Evolutionary conservation across 1,140 invertebrate species (phyloP), one percentile per base, ranked within the genome.

Genomic region (Drosophila punjabiensis): DNA sequence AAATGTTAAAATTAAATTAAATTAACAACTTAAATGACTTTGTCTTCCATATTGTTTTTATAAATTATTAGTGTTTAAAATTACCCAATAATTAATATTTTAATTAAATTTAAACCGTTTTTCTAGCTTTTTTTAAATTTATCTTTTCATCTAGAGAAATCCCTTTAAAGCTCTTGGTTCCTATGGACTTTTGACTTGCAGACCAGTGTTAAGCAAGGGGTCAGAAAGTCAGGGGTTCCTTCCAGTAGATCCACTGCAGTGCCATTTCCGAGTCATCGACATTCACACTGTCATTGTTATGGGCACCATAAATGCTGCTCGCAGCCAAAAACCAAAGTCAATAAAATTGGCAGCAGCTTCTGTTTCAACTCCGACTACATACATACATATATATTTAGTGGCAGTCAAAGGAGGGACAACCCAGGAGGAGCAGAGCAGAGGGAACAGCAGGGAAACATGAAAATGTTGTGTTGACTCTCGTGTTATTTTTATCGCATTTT

Each of bases 401-500:
- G 20, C 13, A 67, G 45, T 16, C 10, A 24, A 6, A 14, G 16
- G 14, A 30, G 35, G 20, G 30, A 35, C n/a, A n/a, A n/a, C 33
- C 13, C 6, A 18, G 30, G 1, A 24, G 52, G 13, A 37, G 33
- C n/a, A 11, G 13, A 37, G 33, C n/a, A 11, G 20, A 4, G 7
- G 47, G 4, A 52, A 2, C 28, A 18, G 50, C 50, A 18, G 33
- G 52, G 45, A 52, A 43, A 41, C 67, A 69, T 50, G 70, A 60
- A 69, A 62, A 75, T 67, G 55, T 76, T 63, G 59, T 88, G 78
- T 88, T 88, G 85, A 89, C 84, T 84, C 81, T 88, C 67, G 83
- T 84, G 78, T 79, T 79, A 74, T 73, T 89, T 89, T 89, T 89
- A 89, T 89, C 73, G 71, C 86, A 79, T 60, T 88, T 88, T 81